These are phyloP conservation scores for Saimiri boliviensis DNA, from an alignment of 2,113 vertebrate genomes.

Conservation along the genomic window DNA sequence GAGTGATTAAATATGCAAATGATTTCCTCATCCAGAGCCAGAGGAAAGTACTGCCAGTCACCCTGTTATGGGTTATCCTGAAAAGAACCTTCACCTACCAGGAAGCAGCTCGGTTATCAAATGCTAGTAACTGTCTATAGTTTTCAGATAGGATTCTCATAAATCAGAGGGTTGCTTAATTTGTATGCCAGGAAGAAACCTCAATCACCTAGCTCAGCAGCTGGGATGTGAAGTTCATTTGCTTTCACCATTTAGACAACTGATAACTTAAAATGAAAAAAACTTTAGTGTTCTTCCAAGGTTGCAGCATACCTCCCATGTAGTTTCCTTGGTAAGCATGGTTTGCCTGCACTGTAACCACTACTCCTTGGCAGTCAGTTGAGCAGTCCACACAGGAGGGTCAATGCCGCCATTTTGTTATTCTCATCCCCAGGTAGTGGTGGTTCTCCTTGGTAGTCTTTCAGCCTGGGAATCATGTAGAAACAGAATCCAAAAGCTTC, in stretches of 20 bases:
- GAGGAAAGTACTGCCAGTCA: neutral
- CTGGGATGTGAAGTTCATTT: neutral
- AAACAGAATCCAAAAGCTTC: neutral
- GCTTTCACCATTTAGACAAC: neutral
- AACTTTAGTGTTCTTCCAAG: neutral
- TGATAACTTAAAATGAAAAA: neutral
- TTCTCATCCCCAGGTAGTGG: neutral
- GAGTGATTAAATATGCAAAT: neutral
- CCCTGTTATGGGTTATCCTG: neutral
- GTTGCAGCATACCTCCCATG: rapidly evolving
- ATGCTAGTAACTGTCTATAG: neutral
- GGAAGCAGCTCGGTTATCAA: neutral
- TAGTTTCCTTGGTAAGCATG: no score
- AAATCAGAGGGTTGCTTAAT: neutral
- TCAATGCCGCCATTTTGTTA: neutral
- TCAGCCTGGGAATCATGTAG: neutral
- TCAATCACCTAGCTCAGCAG: neutral
- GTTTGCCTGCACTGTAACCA: neutral
- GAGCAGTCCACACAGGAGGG: no score
- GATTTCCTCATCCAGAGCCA: constrained; percentile 8
- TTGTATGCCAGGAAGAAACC: constrained; percentile 21
- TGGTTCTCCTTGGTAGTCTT: neutral
- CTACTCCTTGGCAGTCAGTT: no score
- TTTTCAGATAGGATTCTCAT: constrained; percentile 36
- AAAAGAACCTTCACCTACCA: constrained; percentile 2